Evolutionary conservation across 2,888 invertebrate species (phyloP).

Genomic region (Stegophylla sp.): DNA sequence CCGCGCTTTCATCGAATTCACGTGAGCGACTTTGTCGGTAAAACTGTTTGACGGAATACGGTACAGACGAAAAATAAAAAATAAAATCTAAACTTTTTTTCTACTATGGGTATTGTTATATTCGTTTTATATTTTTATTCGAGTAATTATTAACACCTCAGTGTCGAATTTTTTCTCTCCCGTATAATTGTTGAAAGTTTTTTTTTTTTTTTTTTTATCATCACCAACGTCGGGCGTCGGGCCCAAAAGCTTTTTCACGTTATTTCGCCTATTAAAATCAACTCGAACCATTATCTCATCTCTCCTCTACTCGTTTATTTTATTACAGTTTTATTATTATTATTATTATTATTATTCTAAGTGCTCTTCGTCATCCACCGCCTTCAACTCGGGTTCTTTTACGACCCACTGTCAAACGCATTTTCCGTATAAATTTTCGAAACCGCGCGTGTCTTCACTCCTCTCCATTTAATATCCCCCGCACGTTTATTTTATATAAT

Average conservation of each 20-base stretch:
- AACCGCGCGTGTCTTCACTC: neutral
- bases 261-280: conserved; percentile 35
- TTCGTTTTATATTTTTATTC: conserved; percentile 19
- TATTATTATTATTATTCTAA: conserved; percentile 36
- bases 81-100: conserved; percentile 18
- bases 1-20: conserved; percentile 6
- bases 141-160: conserved; percentile 7
- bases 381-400: conserved; percentile 39
- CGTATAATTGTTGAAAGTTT: conserved; percentile 12
- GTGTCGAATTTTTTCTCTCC: conserved; percentile 2
- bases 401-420: conserved; percentile 30
- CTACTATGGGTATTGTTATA: neutral
- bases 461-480: conserved; percentile 17
- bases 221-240: neutral
- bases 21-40: conserved; percentile 10
- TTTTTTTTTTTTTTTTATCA: neutral
- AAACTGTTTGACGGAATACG: neutral
- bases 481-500: no score
- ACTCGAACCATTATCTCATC: conserved; percentile 6
- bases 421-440: conserved; percentile 24
- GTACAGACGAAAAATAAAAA: neutral
- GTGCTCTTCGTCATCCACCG: conserved; percentile 23
- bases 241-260: conserved; percentile 3
- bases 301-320: neutral
- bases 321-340: conserved; percentile 2